A percentile compares a stretch with the other conserved stretches of the same genome.
phyloP scores from a whole-genome alignment of 2,113 vertebrate species.

The Climacteris rufus region DNA sequence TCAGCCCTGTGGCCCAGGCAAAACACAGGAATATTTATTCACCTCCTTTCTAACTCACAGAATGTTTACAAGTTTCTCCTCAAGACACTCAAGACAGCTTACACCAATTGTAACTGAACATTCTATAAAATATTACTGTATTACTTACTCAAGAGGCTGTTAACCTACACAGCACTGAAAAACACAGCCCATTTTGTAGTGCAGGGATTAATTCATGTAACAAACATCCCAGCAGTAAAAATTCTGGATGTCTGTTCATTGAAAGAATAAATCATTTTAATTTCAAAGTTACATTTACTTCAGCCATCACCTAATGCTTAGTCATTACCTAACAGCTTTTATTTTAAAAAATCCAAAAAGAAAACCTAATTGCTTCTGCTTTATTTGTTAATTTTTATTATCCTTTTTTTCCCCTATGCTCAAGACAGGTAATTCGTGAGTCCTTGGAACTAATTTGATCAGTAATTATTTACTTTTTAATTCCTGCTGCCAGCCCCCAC shows the following conservation, averaged over 20 bases:
- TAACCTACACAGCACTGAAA: neutral
- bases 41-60: neutral
- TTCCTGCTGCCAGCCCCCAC: neutral
- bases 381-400: neutral
- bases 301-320: neutral
- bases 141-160: neutral
- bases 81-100: neutral
- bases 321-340: neutral
- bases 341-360: neutral
- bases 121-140: neutral
- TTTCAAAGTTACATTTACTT: neutral
- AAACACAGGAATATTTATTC: neutral
- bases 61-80: neutral
- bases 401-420: accelerated
- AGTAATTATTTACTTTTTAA: neutral
- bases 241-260: neutral
- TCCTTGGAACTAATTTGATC: neutral
- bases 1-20: neutral
- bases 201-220: neutral
- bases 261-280: neutral
- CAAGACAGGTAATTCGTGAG: neutral
- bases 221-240: neutral
- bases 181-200: neutral
- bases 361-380: neutral
- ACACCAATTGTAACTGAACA: neutral